These are phyloP conservation scores for Martes flavigula DNA, from an alignment of 2,797 vertebrate genomes.

Conservation along the genomic window DNA sequence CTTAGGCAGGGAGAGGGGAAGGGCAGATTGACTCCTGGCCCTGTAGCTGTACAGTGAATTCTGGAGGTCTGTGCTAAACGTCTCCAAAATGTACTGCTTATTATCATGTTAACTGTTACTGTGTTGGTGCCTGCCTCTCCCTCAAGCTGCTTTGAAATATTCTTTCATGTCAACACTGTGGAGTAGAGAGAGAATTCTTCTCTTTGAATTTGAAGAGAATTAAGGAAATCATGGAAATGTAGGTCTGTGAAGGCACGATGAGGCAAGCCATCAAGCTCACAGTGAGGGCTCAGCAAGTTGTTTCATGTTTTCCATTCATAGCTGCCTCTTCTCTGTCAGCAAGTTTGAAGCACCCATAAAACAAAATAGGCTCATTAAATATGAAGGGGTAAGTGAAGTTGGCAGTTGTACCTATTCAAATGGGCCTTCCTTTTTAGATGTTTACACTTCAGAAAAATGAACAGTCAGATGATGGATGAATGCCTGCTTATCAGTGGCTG, in stretches of 20 bases:
- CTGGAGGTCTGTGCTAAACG: background rate
- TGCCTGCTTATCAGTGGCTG: conserved; percentile 24
- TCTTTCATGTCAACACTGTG: conserved; percentile 52
- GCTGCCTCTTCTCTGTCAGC: conserved; percentile 60
- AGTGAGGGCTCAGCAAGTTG: conserved; percentile 58
- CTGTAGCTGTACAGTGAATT: background rate
- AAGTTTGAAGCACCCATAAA: conserved; percentile 73
- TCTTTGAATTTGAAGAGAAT: conserved; percentile 15
- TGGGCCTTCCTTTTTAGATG: conserved; percentile 50
- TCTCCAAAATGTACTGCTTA: background rate
- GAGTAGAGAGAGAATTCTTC: conserved; percentile 71
- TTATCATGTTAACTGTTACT: background rate
- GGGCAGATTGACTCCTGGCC: background rate
- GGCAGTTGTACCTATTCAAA: conserved; percentile 68
- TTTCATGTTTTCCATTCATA: conserved; percentile 78
- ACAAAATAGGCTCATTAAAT: conserved; percentile 68
- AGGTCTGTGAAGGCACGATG: background rate
- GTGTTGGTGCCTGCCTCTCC: background rate
- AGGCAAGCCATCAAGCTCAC: conserved; percentile 38
- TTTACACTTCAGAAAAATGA: conserved; percentile 39
- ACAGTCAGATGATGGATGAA: conserved; percentile 11
- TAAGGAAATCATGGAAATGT: conserved; percentile 38
- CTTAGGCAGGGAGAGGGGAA: conserved; percentile 27
- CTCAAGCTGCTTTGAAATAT: conserved; percentile 1
- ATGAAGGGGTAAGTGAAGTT: conserved; percentile 55